Evolutionary conservation across 1,140 invertebrate genomes (phyloP).

Genomic region (Apis dorsata): DNA sequence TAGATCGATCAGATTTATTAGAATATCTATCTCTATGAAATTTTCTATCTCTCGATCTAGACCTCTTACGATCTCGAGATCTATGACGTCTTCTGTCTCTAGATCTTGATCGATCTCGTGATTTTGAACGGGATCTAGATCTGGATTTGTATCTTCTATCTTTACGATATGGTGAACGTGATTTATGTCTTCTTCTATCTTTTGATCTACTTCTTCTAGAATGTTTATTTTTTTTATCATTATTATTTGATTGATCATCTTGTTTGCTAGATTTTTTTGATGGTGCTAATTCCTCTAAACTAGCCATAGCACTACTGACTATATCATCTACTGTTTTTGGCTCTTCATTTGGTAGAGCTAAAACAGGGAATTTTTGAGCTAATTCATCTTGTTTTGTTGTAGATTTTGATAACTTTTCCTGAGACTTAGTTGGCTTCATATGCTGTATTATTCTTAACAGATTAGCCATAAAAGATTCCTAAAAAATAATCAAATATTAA

Average conservation of each 20-base stretch:
- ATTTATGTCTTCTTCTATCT: constrained; percentile 73
- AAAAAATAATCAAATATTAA: constrained; percentile 43
- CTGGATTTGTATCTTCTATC: constrained; percentile 72
- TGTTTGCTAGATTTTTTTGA: constrained; percentile 68
- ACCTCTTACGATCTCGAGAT: constrained; percentile 77
- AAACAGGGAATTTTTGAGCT: constrained; percentile 91
- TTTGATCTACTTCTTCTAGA: constrained; percentile 67
- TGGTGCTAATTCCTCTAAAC: constrained; percentile 93
- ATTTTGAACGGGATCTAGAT: constrained; percentile 64
- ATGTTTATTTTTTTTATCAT: constrained; percentile 49
- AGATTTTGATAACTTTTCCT: constrained; percentile 51
- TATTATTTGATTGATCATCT: constrained; percentile 16
- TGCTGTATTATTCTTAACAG: constrained; percentile 95
- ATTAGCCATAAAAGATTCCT: constrained; percentile 95
- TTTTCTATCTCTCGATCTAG: constrained; percentile 65
- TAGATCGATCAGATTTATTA: constrained; percentile 59
- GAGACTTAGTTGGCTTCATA: constrained; percentile 88
- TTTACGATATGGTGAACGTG: constrained; percentile 73
- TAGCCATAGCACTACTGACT: constrained; percentile 92
- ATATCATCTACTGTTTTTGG: constrained; percentile 77
- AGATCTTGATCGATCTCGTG: constrained; percentile 66
- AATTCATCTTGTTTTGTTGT: constrained; percentile 82
- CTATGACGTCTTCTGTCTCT: constrained; percentile 67
- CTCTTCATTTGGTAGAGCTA: constrained; percentile 94
- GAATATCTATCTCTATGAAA: constrained; percentile 55